Conservation (phyloP, 2,888 invertebrate species). For the Leptothorax acervorum region DNA sequence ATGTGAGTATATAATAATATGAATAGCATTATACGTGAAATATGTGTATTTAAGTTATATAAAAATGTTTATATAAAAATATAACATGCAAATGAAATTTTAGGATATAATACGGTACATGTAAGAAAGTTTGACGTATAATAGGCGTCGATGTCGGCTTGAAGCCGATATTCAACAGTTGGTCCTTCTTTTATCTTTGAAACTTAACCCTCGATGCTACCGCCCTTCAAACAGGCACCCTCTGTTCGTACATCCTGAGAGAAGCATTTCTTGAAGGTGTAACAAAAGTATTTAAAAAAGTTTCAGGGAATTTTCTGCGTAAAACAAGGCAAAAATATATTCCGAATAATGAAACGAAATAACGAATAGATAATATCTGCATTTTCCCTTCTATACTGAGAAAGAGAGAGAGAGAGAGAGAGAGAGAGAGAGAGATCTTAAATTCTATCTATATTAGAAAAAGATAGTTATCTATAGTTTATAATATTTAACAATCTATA, state of each 20-base stretch:
- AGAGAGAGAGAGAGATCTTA: too few species aligned
- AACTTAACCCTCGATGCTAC: constrained; percentile 75
- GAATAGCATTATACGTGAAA: neutral
- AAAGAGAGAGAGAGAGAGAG: too few species aligned
- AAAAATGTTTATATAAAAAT: neutral
- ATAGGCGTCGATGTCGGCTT: constrained; percentile 30
- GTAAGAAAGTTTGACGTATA: constrained; percentile 36
- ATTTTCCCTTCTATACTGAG: too few species aligned
- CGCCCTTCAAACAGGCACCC: constrained; percentile 75
- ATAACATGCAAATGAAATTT: neutral
- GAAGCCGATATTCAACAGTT: constrained; percentile 84
- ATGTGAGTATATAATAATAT: neutral
- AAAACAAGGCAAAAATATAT: constrained; percentile 31
- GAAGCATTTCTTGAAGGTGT: constrained; percentile 49
- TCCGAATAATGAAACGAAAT: neutral
- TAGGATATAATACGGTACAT: neutral
- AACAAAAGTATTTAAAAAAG: constrained; percentile 65
- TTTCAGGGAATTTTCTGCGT: constrained; percentile 42
- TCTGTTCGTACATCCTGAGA: constrained; percentile 75
- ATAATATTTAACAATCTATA: neutral
- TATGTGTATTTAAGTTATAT: neutral
- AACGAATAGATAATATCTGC: neutral
- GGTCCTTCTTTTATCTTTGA: constrained; percentile 85
- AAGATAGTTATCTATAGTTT: neutral
- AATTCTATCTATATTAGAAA: neutral